phyloP scores from a whole-genome alignment of 2,888 invertebrate genomes.

The Oxyscelio sp. region DNA sequence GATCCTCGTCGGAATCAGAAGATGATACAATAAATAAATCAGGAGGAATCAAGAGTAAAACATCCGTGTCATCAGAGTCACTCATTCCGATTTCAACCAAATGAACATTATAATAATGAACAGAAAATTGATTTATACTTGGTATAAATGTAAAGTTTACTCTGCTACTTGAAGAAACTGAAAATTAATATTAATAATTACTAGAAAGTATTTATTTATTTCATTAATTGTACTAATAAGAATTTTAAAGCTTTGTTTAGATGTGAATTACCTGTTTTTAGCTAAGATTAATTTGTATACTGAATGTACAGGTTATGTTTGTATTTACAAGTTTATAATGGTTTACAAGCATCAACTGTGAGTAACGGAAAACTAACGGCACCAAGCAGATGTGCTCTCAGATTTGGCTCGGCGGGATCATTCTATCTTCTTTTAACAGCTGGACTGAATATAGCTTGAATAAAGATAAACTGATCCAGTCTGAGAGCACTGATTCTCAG shows the following conservation, averaged over 20 bases:
- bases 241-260: not conserved
- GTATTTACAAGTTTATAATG: conserved; percentile 59
- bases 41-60: conserved; percentile 94
- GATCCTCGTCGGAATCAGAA: conserved; percentile 90
- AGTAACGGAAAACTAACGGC: too few species aligned
- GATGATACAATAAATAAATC: conserved; percentile 91
- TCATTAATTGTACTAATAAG: not conserved
- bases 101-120: conserved; percentile 29
- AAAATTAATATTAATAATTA: not conserved
- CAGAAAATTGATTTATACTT: too few species aligned
- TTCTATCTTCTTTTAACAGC: too few species aligned
- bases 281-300: not conserved
- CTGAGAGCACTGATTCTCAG: too few species aligned
- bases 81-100: conserved; percentile 89
- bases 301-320: conserved; percentile 33
- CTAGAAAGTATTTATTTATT: not conserved
- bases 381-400: too few species aligned
- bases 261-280: not conserved
- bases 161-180: not conserved
- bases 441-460: too few species aligned
- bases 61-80: conserved; percentile 95
- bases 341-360: too few species aligned
- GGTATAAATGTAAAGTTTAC: not conserved
- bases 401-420: too few species aligned
- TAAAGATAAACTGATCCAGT: too few species aligned